Base-by-base conservation (phyloP, 2,113 vertebrate species). In the Erythrolamprus reginae region DNA sequence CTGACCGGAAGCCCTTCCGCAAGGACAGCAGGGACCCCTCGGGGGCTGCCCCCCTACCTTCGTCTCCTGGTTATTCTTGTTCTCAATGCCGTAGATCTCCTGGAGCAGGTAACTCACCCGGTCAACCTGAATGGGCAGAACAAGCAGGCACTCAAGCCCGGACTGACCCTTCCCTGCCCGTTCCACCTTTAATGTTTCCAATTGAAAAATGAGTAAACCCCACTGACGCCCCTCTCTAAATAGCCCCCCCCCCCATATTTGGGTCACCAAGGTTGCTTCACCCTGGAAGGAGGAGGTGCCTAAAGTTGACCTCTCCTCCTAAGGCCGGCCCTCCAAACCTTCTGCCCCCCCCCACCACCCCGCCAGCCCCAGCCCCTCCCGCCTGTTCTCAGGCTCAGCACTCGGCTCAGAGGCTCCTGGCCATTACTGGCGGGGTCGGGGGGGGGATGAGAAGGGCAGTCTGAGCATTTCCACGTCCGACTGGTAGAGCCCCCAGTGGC, bases 81-180 rank as follows among this genome's bases (percentile, higher is more conserved):
- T 99, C 96, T 99, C 99, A 0, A 99, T 99, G 92, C 99, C 99
- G 0, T 99, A 99, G 96, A 99, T 99, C 97, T 99, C 99, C 97
- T 99, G 99, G 8, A 99, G 97, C 93, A 99, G 96, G 95, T 99
- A 99, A 96, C 99, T 99, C 94, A 99, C 99, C 28, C 99, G 98
- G 94, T 99, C 99, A 94, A 99, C 99, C 99, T 99, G 65, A 33
- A 83, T 38, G 61, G 0, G 28, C 19, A 53, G 84, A 19, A 77
- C 33, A 77, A 77, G 33, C 17, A 77, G 70, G 8, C 15, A 77
- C 7, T 77, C 6, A 38, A 38, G 61, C 33, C 19, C 33, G 2
- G 2, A 38, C 65, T 77, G 17, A 33, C 5, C 2, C 33, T 4
- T 65, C 61, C 4, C 33, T 77, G 17, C 70, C 65, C 33, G 21